A percentile compares a stretch with the other conserved stretches of the same genome.
phyloP scores from a whole-genome alignment of 2,888 invertebrate species.

The Gisinianus flammeolus region DNA sequence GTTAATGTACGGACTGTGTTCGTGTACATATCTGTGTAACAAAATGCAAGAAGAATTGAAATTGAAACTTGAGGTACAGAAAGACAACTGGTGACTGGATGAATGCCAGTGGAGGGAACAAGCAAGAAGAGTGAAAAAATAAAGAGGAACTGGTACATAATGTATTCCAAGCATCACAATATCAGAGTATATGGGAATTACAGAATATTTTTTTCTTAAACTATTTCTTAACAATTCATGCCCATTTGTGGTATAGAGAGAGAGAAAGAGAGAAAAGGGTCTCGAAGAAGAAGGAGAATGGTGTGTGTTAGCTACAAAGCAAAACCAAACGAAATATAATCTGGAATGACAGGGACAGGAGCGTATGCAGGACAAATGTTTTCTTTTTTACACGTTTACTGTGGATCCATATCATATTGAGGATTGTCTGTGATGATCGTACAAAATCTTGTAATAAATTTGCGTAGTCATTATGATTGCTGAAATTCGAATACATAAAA shows the following conservation, averaged over 20 bases:
- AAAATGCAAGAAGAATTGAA: no score
- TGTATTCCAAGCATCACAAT: no score
- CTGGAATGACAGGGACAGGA: conserved; percentile 14
- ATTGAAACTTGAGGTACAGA: neutral
- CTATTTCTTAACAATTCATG: conserved; percentile 11
- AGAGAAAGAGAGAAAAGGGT: neutral
- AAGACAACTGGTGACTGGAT: neutral
- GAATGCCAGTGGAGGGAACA: neutral
- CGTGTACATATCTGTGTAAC: no score
- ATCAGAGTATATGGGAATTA: neutral
- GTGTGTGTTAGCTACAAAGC: neutral
- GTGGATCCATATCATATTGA: neutral
- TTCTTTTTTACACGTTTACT: neutral
- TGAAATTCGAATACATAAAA: neutral
- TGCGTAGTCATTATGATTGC: neutral
- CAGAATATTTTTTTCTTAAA: neutral
- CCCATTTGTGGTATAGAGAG: neutral
- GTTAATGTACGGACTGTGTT: no score
- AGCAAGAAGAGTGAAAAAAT: neutral
- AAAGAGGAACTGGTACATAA: no score
- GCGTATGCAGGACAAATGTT: conserved; percentile 9
- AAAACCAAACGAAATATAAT: neutral
- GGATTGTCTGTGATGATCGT: neutral
- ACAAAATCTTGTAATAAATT: neutral
- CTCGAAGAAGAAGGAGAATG: conserved; percentile 10